Evolutionary conservation across 92 coral and sea anemone species (phyloP).

Genomic region (Zoanthus solanderi): DNA sequence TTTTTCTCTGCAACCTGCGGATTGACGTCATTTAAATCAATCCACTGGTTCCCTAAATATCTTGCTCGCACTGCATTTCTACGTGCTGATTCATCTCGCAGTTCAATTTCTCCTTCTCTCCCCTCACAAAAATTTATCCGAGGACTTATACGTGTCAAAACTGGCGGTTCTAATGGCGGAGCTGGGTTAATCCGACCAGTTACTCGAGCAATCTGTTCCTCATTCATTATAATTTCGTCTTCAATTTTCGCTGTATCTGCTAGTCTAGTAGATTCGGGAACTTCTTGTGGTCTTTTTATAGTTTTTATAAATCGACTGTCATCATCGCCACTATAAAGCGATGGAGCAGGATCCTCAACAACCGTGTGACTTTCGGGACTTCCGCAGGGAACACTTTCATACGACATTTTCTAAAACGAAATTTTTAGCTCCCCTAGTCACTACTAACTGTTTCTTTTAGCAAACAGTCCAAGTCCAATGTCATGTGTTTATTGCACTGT

Average conservation of each 20-base stretch:
- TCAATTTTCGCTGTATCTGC: slow-evolving; percentile 97
- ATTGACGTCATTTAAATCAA: slow-evolving; percentile 74
- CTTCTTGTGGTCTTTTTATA: slow-evolving; percentile 70
- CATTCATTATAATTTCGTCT: slow-evolving; percentile 90
- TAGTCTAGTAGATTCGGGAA: slow-evolving; percentile 75
- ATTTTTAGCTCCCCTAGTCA: not conserved
- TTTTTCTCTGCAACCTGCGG: slow-evolving; percentile 51
- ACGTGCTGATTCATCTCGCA: slow-evolving; percentile 40
- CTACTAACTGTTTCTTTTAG: slow-evolving; percentile 7
- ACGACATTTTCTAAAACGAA: slow-evolving; percentile 78
- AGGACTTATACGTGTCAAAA: slow-evolving; percentile 47
- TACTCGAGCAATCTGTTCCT: slow-evolving; percentile 93
- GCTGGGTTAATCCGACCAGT: slow-evolving; percentile 59
- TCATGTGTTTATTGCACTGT: slow-evolving; percentile 26
- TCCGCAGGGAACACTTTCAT: slow-evolving; percentile 93
- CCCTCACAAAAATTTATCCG: slow-evolving; percentile 55
- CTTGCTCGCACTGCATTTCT: slow-evolving; percentile 41
- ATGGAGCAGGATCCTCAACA: slow-evolving; percentile 92
- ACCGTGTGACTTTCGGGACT: slow-evolving; percentile 92
- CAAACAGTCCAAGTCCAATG: slow-evolving; percentile 23
- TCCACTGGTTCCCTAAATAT: slow-evolving; percentile 67
- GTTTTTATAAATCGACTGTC: slow-evolving; percentile 70
- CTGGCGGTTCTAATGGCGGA: slow-evolving; percentile 53
- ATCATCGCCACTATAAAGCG: slow-evolving; percentile 86
- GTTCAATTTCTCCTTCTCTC: slow-evolving; percentile 47